These are phyloP conservation scores for Ashinkailepas kermadecensis DNA, from an alignment of 2,888 invertebrate species.

Conservation along the genomic window DNA sequence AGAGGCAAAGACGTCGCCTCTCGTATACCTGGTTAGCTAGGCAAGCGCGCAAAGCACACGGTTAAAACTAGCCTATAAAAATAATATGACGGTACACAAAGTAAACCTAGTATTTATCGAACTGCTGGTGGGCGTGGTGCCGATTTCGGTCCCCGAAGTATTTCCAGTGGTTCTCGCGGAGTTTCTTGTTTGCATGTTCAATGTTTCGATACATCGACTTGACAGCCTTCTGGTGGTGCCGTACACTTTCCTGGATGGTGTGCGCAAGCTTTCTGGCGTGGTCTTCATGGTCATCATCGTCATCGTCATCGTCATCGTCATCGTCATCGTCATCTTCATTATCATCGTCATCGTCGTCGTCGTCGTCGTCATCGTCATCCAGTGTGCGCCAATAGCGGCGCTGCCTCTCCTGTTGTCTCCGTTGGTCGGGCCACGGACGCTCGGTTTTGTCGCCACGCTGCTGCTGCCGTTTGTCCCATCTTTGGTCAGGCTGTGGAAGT, in stretches of 20 bases:
- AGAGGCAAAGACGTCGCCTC: no score
- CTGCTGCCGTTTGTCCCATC: not conserved
- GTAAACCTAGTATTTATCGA: not conserved
- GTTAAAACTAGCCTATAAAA: not conserved
- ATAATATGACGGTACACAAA: not conserved
- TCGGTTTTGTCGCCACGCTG: no score
- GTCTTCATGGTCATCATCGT: constrained; percentile 14
- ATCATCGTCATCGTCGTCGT: constrained; percentile 8
- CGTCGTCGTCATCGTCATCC: constrained; percentile 13
- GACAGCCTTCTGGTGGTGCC: not conserved
- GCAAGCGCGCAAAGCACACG: not conserved
- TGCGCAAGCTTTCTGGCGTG: not conserved
- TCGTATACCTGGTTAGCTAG: no score
- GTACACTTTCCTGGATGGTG: not conserved
- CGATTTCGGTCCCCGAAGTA: not conserved
- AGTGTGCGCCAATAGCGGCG: not conserved
- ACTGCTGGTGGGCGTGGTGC: not conserved
- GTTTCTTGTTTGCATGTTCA: not conserved
- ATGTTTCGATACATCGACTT: not conserved
- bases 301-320: not conserved
- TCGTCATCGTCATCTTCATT: constrained; percentile 1
- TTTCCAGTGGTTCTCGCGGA: constrained; percentile 12
- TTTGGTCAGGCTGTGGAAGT: not conserved
- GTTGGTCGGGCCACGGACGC: no score
- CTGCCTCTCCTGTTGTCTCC: no score